Percentiles rank a stretch among this genome's conserved stretches.
Conservation (phyloP, 2,797 vertebrate genomes). For the Cyprinodon diabolis region DNA sequence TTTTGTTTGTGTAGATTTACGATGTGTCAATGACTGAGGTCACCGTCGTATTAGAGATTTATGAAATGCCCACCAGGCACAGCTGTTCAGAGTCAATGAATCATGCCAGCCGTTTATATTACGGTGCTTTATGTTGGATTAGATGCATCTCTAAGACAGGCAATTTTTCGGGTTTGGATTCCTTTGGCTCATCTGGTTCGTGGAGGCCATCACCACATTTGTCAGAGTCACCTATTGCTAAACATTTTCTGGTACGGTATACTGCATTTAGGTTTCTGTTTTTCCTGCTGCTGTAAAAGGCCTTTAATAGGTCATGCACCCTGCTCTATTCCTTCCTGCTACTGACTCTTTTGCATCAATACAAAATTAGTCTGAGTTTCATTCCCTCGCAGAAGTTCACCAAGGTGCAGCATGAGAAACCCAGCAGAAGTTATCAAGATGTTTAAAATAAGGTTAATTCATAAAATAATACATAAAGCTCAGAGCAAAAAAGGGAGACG, state of each 20-base stretch:
- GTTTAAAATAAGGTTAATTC: too few relatives aligned
- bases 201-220: slow-evolving; percentile 30
- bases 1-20: slow-evolving; percentile 82
- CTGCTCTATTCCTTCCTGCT: neutral
- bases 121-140: slow-evolving; percentile 66
- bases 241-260: too few relatives aligned
- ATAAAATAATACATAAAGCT: too few relatives aligned
- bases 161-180: slow-evolving; percentile 30
- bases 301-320: too few relatives aligned
- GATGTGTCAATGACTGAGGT: slow-evolving; percentile 79
- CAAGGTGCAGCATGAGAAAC: too few relatives aligned
- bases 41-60: slow-evolving; percentile 79
- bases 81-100: slow-evolving; percentile 75
- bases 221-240: slow-evolving; percentile 22
- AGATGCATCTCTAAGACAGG: slow-evolving; percentile 57
- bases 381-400: neutral
- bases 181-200: slow-evolving; percentile 41
- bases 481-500: too few relatives aligned
- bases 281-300: slow-evolving; percentile 11
- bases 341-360: too few relatives aligned
- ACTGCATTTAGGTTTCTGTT: slow-evolving; percentile 41
- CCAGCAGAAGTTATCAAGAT: too few relatives aligned
- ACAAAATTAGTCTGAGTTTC: neutral
- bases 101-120: slow-evolving; percentile 76
- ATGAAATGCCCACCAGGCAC: slow-evolving; percentile 78